A percentile compares a stretch with the other conserved stretches of the same genome.
Evolutionary conservation across 2,113 vertebrate species (phyloP).

Genomic region (Cavia aperea): DNA sequence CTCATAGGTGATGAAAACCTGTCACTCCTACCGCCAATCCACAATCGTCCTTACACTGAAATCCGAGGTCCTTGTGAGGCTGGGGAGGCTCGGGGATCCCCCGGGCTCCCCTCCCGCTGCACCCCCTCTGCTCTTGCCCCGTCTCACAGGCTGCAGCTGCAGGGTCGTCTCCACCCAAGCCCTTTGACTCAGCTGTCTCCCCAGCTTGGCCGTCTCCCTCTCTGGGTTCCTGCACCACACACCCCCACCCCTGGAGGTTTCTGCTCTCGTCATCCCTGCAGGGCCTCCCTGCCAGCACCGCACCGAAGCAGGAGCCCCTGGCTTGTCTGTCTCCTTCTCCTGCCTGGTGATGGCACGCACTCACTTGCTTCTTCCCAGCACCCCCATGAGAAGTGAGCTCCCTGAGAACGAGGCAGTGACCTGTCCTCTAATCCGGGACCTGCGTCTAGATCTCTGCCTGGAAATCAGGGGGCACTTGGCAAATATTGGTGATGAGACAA

Average conservation of each 20-base stretch:
- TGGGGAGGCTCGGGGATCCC: accelerated
- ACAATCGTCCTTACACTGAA: background rate
- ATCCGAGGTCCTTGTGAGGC: background rate
- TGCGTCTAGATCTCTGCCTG: background rate
- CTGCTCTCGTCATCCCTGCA: background rate
- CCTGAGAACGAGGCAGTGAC: accelerated
- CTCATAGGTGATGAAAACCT: background rate
- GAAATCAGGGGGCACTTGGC: accelerated
- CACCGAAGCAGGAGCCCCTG: accelerated
- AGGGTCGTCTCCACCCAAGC: accelerated
- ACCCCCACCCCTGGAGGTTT: accelerated
- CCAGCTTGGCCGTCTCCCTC: accelerated
- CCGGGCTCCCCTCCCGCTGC: background rate
- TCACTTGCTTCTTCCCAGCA: background rate
- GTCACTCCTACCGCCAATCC: background rate
- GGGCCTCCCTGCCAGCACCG: background rate
- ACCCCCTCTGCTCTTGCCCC: accelerated
- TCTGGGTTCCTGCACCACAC: accelerated
- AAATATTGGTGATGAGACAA: accelerated
- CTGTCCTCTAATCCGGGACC: background rate
- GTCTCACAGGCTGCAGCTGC: background rate
- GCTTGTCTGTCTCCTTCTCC: accelerated
- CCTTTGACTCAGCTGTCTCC: accelerated
- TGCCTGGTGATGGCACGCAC: accelerated
- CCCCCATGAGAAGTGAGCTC: accelerated